A percentile compares a stretch with the other conserved stretches of the same genome.
phyloP scores from a whole-genome alignment of 2,888 invertebrate species.

The Limnephilus marmoratus region DNA sequence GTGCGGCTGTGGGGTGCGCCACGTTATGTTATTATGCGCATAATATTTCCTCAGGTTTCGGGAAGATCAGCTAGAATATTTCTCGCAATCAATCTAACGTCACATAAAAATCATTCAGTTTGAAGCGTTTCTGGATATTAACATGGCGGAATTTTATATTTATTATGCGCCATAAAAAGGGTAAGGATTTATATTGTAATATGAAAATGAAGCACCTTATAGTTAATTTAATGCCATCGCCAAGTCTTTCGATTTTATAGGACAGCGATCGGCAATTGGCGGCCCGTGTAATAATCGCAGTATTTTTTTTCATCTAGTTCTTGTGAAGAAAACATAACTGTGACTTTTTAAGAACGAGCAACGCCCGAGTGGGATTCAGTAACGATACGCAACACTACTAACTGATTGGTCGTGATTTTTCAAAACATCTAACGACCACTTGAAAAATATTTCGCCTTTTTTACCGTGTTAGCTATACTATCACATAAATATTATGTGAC shows the following conservation, averaged over 20 bases:
- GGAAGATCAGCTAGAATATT: conserved; percentile 15
- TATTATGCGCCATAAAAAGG: not conserved
- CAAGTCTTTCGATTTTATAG: not conserved
- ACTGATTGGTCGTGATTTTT: no score
- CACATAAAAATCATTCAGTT: conserved; percentile 26
- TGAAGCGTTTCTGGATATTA: not conserved
- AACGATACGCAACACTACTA: no score
- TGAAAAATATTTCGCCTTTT: no score
- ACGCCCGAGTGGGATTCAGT: no score
- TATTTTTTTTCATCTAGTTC: no score
- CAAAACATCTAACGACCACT: no score
- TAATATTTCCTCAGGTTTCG: conserved; percentile 22
- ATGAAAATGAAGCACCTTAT: not conserved
- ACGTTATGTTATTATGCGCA: conserved; percentile 25
- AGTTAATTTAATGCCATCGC: not conserved
- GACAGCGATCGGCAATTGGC: no score
- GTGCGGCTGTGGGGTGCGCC: not conserved
- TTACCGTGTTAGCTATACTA: no score
- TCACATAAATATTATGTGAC: no score
- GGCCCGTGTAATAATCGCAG: no score
- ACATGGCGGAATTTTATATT: not conserved
- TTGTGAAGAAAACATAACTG: no score
- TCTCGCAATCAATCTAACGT: conserved; percentile 36
- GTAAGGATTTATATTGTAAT: not conserved
- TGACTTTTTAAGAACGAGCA: no score